A percentile compares a stretch with the other conserved stretches of the same genome.
These are phyloP conservation scores for Neodon shergylaensis DNA, from an alignment of 2,113 vertebrate genomes.

Conservation along the genomic window DNA sequence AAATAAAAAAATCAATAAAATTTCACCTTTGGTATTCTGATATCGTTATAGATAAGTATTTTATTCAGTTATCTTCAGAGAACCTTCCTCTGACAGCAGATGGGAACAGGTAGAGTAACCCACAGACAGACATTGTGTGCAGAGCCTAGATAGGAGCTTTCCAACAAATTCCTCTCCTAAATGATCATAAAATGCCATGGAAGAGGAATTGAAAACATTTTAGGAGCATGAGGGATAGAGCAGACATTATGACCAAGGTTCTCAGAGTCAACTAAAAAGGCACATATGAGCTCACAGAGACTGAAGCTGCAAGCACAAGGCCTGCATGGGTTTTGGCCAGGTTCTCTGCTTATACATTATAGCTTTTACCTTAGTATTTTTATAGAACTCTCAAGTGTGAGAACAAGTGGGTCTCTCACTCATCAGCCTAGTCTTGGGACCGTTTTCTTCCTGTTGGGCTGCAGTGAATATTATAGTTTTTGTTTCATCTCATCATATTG, in stretches of 20 bases:
- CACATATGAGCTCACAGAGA: not conserved
- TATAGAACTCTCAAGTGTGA: not conserved
- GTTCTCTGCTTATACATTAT: not conserved
- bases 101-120: not conserved
- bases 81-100: not conserved
- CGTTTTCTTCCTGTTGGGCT: not conserved
- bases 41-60: not conserved
- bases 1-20: too few relatives aligned
- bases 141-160: not conserved
- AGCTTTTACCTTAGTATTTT: not conserved
- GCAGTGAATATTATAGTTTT: not conserved
- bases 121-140: not conserved
- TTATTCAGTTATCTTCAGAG: not conserved
- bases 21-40: not conserved
- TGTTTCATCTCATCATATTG: too few relatives aligned
- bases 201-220: not conserved
- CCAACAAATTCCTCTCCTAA: not conserved
- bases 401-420: not conserved
- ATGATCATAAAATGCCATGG: not conserved
- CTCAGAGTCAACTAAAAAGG: not conserved
- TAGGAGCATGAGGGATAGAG: not conserved
- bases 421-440: not conserved
- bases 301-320: not conserved
- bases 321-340: too few relatives aligned
- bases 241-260: not conserved